phyloP scores from a whole-genome alignment of 1,140 invertebrate species.

The Parapsyche elsis region DNA sequence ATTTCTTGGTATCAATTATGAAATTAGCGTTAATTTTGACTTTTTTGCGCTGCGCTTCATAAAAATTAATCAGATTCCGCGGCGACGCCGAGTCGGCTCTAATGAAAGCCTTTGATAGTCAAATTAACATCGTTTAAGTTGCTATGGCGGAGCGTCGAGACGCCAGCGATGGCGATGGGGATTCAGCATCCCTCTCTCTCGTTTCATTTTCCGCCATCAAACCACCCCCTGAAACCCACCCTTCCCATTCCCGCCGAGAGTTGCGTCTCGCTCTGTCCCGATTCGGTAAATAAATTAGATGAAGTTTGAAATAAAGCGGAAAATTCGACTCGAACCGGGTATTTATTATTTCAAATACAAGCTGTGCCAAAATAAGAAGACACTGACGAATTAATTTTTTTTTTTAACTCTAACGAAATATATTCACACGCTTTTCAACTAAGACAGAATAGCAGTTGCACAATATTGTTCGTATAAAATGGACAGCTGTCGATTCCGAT shows the following conservation, averaged over 20 bases:
- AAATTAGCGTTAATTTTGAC: conserved; percentile 43
- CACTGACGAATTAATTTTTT: too few relatives aligned
- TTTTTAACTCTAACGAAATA: too few relatives aligned
- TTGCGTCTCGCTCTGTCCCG: not conserved
- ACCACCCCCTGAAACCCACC: not conserved
- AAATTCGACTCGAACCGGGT: conserved; percentile 1
- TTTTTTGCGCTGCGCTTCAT: conserved; percentile 44
- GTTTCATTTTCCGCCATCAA: not conserved
- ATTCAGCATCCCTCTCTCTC: not conserved
- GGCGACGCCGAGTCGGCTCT: conserved; percentile 43
- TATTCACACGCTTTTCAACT: too few relatives aligned
- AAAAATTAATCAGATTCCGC: conserved; percentile 47
- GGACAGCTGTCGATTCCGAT: conserved; percentile 6
- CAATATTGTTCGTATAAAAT: not conserved
- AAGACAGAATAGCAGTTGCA: too few relatives aligned
- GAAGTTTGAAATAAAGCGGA: not conserved
- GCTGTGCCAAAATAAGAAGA: too few relatives aligned
- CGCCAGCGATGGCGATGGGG: conserved; percentile 16
- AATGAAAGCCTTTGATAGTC: conserved; percentile 48
- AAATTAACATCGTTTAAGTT: conserved; percentile 48
- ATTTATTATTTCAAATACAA: not conserved
- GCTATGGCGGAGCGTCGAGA: conserved; percentile 39
- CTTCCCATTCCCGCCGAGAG: not conserved
- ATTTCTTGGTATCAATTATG: conserved; percentile 44
- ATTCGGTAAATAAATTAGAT: conserved; percentile 44